Base-by-base conservation (phyloP, 2,113 vertebrate species). In the Climacteris rufus region DNA sequence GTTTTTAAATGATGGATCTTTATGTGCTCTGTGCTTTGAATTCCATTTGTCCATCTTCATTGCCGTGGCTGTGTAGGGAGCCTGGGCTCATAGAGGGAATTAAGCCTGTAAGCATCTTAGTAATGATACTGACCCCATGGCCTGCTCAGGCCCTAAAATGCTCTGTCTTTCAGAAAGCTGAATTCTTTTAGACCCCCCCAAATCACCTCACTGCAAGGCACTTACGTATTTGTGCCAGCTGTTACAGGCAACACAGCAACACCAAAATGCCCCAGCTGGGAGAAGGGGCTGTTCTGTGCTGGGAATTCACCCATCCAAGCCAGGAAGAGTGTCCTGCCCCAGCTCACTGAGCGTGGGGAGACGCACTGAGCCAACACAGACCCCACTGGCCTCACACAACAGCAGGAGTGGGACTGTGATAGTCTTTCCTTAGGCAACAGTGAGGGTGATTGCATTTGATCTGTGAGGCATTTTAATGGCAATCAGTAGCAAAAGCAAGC, bases 231-330 rank as follows among this genome's bases (percentile, higher is more conserved):
- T 63, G 35, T 92, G 52, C 49, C 57, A 52, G 42, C 33, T 65
- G 50, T 15, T 87, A 5, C 0, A 40, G 37, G n/a, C 28, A 45
- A 24, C 76, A 68, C 44, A 54, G 30, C 49, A 59, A 22, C 10
- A 13, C 37, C 0, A 1, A 20, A 42, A 42, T 4, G 44, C 33
- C 69, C 52, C 52, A 27, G 10, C 7, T 0, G 0, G 53, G 40
- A 33, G 31, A 1, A 40, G 28, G 33, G 19, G 8, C 20, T 40
- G 44, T 19, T 65, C 52, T 2, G 11, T 33, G 57, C 72, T 71
- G 61, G 42, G 31, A 27, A 31, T 69, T 75, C 65, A 52, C n/a
- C 40, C 18, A 0, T n/a, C 10, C 15, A 33, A 72, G 30, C 18
- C 33, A 21, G 50, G 45, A 72, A 40, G 57, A 59, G 33, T 15